Percentiles rank a stretch among this genome's conserved stretches.
These are phyloP conservation scores for Pissodes strobi DNA, from an alignment of 1,140 invertebrate genomes.

Conservation along the genomic window DNA sequence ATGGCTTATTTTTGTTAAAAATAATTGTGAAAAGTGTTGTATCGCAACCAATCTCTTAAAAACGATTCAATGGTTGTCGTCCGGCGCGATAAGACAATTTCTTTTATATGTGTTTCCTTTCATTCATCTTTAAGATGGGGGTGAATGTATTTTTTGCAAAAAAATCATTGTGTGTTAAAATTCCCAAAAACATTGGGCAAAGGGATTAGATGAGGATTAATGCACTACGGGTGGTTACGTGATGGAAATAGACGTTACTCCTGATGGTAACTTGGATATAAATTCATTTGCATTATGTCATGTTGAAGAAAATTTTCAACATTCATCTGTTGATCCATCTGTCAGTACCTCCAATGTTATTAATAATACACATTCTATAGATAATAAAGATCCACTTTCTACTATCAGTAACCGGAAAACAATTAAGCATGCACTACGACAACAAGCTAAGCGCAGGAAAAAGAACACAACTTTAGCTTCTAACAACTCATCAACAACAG, in stretches of 20 bases:
- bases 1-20: conserved; percentile 49
- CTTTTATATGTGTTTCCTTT: not conserved
- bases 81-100: not conserved
- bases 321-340: conserved; percentile 18
- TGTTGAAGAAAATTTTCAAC: conserved; percentile 41
- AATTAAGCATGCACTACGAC: conserved; percentile 72
- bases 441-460: conserved; percentile 76
- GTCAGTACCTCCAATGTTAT: not conserved
- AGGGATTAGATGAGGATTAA: conserved; percentile 23
- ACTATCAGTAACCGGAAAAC: conserved; percentile 57
- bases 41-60: conserved; percentile 1
- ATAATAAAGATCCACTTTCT: conserved; percentile 12
- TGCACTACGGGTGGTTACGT: conserved; percentile 38
- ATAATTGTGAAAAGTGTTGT: conserved; percentile 24
- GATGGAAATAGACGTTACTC: conserved; percentile 56
- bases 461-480: conserved; percentile 77
- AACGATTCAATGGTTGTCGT: not conserved
- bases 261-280: conserved; percentile 44
- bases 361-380: conserved; percentile 11
- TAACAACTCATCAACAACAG: conserved; percentile 64
- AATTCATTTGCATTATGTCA: conserved; percentile 41
- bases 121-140: conserved; percentile 34
- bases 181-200: conserved; percentile 12
- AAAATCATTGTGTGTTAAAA: conserved; percentile 38
- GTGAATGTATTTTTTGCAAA: conserved; percentile 34